These are phyloP conservation scores for Callipepla squamata DNA, from an alignment of 2,113 vertebrate genomes.

Conservation along the genomic window DNA sequence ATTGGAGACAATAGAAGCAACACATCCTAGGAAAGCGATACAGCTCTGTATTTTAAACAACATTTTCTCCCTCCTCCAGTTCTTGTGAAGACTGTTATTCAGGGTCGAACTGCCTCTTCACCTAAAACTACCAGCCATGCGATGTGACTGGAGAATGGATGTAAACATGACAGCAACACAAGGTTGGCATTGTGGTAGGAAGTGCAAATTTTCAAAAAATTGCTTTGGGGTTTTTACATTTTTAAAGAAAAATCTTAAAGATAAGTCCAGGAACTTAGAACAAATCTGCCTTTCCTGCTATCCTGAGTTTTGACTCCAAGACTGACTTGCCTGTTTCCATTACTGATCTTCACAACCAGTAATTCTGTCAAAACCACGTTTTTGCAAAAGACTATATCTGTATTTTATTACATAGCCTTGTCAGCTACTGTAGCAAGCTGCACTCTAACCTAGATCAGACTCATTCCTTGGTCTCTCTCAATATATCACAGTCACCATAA, in stretches of 20 bases:
- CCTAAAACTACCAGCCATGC: not conserved
- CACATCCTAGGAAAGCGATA: not conserved
- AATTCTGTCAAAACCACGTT: not conserved
- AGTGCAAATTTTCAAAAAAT: not conserved
- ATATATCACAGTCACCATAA: slow-evolving; percentile 50
- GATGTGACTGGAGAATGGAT: not conserved
- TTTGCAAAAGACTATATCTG: not conserved
- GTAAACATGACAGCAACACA: not conserved
- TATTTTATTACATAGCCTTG: slow-evolving; percentile 7
- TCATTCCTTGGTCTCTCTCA: slow-evolving; percentile 47
- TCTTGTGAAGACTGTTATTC: not conserved
- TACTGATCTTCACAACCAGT: not conserved
- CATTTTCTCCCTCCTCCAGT: not conserved
- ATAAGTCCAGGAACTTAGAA: not conserved
- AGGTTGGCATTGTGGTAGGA: not conserved
- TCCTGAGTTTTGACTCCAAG: not conserved
- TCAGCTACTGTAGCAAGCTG: slow-evolving; percentile 41
- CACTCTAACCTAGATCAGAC: slow-evolving; percentile 59
- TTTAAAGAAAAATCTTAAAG: not conserved
- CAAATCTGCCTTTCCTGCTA: not conserved
- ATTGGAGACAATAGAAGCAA: not conserved
- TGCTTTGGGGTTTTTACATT: not conserved
- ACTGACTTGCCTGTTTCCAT: not conserved
- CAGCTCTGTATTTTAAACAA: not conserved
- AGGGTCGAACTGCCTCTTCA: not conserved